phyloP scores from a whole-genome alignment of 2,797 vertebrate species.

The Cetoscarus ocellatus region DNA sequence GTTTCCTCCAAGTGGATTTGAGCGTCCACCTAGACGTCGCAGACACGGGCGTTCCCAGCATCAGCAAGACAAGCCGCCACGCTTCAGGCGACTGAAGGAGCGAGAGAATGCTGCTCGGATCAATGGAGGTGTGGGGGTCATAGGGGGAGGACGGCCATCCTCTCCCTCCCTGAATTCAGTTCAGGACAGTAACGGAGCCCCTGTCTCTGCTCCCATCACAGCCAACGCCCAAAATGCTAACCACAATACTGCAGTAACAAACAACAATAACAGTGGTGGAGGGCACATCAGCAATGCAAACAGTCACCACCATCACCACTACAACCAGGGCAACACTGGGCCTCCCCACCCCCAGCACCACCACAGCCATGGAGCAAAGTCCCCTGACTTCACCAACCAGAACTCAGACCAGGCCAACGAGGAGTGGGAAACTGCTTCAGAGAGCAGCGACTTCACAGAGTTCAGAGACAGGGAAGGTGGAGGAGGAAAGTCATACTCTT shows the following conservation, averaged over 20 bases:
- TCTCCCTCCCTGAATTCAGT: slow-evolving; percentile 75
- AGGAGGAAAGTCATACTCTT: slow-evolving; percentile 78
- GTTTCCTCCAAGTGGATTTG: slow-evolving; percentile 82
- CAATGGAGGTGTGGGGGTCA: slow-evolving; percentile 83
- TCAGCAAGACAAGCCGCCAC: slow-evolving; percentile 95
- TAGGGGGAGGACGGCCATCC: slow-evolving; percentile 71
- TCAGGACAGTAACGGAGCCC: slow-evolving; percentile 78
- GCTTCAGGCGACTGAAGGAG: slow-evolving; percentile 93
- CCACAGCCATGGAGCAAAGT: slow-evolving; percentile 91
- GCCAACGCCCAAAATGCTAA: slow-evolving; percentile 73
- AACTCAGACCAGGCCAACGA: slow-evolving; percentile 97
- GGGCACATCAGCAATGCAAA: slow-evolving; percentile 78
- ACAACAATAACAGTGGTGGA: slow-evolving; percentile 73
- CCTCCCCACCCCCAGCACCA: slow-evolving; percentile 81
- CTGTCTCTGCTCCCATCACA: slow-evolving; percentile 48
- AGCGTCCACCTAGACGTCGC: slow-evolving; percentile 87
- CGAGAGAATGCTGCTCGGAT: slow-evolving; percentile 90
- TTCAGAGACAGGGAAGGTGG: slow-evolving; percentile 87
- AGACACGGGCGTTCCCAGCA: slow-evolving; percentile 91
- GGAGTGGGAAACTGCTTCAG: slow-evolving; percentile 95
- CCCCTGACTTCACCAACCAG: slow-evolving; percentile 94
- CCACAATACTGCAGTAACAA: slow-evolving; percentile 68
- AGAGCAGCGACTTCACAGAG: slow-evolving; percentile 96
- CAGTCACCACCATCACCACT: slow-evolving; percentile 84
- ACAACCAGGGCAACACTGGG: slow-evolving; percentile 78